Conservation (phyloP, 2,797 vertebrate genomes). For the Spondyliosoma cantharus region DNA sequence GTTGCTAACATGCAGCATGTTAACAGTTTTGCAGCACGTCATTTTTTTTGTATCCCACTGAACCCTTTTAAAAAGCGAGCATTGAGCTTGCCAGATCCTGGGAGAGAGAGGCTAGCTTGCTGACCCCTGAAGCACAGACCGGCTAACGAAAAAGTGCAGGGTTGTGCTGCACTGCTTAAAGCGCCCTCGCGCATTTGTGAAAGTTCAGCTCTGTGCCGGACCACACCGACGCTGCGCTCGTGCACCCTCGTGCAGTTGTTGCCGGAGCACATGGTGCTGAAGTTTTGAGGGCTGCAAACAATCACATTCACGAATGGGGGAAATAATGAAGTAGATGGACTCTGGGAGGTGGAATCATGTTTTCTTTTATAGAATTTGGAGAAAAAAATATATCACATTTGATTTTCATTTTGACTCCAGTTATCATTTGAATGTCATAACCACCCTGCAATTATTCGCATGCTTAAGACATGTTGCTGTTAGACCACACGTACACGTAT, state of each 20-base stretch:
- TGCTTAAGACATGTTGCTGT: neutral
- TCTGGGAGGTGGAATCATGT: neutral
- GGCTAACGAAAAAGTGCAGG: conserved; percentile 48
- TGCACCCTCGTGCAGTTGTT: conserved; percentile 62
- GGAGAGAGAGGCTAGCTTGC: conserved; percentile 34
- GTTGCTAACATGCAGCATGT: conserved; percentile 18
- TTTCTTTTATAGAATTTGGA: conserved; percentile 16
- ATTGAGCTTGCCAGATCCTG: conserved; percentile 29
- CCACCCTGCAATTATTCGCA: neutral
- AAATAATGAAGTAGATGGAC: conserved; percentile 25
- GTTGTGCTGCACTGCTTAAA: conserved; percentile 60
- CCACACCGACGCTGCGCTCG: conserved; percentile 38
- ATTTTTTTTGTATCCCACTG: conserved; percentile 28
- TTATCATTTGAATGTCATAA: neutral
- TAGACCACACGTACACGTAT: neutral
- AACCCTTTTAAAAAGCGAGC: conserved; percentile 44
- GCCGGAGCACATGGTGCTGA: conserved; percentile 51
- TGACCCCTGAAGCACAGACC: conserved; percentile 54
- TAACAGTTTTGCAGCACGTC: conserved; percentile 20
- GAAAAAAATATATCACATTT: neutral
- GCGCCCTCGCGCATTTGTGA: conserved; percentile 54
- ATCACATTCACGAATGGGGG: conserved; percentile 7
- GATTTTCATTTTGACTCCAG: neutral
- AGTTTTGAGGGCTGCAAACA: conserved; percentile 38
- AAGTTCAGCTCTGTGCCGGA: conserved; percentile 66